Conservation (phyloP, 2,113 vertebrate species). For the Dipodomys merriami region DNA sequence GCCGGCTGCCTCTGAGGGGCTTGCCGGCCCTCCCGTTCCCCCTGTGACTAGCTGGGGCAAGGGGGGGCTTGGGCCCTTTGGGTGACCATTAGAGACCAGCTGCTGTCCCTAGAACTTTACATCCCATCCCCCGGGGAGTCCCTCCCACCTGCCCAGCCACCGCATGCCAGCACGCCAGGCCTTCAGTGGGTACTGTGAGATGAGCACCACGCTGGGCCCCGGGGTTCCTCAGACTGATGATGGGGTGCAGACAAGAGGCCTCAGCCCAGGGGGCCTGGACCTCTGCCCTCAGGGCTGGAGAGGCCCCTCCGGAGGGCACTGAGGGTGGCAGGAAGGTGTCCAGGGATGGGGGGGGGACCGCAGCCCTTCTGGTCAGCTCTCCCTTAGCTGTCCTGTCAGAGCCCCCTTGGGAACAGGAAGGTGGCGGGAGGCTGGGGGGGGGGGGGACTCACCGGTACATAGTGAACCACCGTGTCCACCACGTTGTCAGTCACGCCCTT, state of each 20-base stretch:
- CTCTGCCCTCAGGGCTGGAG: not conserved
- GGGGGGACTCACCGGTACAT: slow-evolving; percentile 84
- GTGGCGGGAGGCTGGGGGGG: no score
- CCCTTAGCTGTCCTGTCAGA: not conserved
- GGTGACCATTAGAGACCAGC: not conserved
- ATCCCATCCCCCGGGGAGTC: not conserved
- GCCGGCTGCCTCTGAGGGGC: not conserved
- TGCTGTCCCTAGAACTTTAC: not conserved
- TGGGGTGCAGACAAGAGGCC: not conserved
- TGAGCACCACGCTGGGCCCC: not conserved
- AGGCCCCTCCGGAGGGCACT: not conserved
- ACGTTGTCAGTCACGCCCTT: slow-evolving; percentile 81
- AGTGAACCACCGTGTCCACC: slow-evolving; percentile 83
- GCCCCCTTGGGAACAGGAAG: not conserved
- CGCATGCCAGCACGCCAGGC: not conserved
- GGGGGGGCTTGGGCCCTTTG: not conserved
- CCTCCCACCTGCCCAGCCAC: not conserved
- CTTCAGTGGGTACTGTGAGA: not conserved
- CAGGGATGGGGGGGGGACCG: no score
- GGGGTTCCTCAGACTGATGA: not conserved
- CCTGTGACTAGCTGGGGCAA: not conserved
- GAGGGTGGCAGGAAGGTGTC: not conserved
- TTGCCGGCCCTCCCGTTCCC: no score
- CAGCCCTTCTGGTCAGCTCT: not conserved
- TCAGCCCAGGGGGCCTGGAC: not conserved